phyloP scores from a whole-genome alignment of 2,888 invertebrate species.

The Lasioglossum leucozonium region DNA sequence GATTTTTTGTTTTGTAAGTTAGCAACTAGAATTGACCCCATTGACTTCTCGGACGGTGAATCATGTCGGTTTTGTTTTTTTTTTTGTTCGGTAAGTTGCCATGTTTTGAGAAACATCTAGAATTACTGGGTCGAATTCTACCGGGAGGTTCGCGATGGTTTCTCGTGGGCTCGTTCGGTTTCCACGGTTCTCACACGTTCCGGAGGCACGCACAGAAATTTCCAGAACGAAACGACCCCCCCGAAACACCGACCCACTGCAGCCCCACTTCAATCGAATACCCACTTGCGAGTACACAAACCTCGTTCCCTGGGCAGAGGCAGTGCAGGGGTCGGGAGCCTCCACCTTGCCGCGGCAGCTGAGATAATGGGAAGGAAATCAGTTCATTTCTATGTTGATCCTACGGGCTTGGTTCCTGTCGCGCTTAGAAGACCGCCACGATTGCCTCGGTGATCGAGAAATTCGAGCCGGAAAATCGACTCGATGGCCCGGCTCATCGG shows the following conservation, averaged over 20 bases:
- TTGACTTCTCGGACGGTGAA: not conserved
- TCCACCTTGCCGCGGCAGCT: slow-evolving; percentile 60
- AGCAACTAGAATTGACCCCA: too few relatives aligned
- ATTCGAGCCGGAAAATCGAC: slow-evolving; percentile 81
- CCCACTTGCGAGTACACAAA: slow-evolving; percentile 61
- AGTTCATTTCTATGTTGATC: slow-evolving; percentile 85
- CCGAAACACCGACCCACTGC: slow-evolving; percentile 32
- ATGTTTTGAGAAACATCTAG: slow-evolving; percentile 41
- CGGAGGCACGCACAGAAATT: slow-evolving; percentile 69
- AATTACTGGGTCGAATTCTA: slow-evolving; percentile 26
- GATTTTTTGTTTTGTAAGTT: too few relatives aligned
- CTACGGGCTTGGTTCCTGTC: slow-evolving; percentile 73
- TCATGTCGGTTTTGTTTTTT: slow-evolving; percentile 20
- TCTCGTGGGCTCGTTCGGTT: slow-evolving; percentile 23
- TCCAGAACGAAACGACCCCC: slow-evolving; percentile 43
- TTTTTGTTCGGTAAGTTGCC: slow-evolving; percentile 36
- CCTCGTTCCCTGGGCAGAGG: slow-evolving; percentile 56
- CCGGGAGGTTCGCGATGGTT: slow-evolving; percentile 33
- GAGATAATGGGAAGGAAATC: slow-evolving; percentile 84
- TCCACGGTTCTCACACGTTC: slow-evolving; percentile 68
- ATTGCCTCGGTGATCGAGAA: slow-evolving; percentile 80
- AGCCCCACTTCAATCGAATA: slow-evolving; percentile 47
- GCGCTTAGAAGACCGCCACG: slow-evolving; percentile 75
- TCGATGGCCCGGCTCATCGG: slow-evolving; percentile 66
- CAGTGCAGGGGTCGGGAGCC: slow-evolving; percentile 21